A percentile compares a stretch with the other conserved stretches of the same genome.
phyloP scores from a whole-genome alignment of 2,888 invertebrate genomes.

The Trissonchulus sp. region DNA sequence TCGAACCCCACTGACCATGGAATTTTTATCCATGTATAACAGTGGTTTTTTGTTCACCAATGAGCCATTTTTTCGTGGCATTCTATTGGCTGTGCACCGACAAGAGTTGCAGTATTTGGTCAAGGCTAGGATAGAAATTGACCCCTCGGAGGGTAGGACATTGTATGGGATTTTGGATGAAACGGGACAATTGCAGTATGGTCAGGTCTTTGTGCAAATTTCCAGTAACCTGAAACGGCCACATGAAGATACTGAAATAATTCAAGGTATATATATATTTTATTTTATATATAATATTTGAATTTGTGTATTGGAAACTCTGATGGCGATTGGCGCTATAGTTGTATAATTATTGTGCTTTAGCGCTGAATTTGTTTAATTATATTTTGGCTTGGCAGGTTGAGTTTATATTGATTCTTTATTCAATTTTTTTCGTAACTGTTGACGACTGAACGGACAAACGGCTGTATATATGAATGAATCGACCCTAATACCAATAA shows the following conservation, averaged over 20 bases:
- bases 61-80: slow-evolving; percentile 35
- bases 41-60: slow-evolving; percentile 35
- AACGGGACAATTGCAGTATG: slow-evolving; percentile 40
- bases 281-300: neutral
- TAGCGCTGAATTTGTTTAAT: too few relatives aligned
- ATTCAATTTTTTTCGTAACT: too few relatives aligned
- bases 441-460: too few relatives aligned
- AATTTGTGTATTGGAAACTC: neutral
- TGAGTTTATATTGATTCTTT: too few relatives aligned
- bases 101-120: slow-evolving; percentile 26
- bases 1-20: slow-evolving; percentile 35
- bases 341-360: too few relatives aligned
- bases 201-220: slow-evolving; percentile 42
- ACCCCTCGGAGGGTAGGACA: slow-evolving; percentile 36
- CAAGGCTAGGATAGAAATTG: slow-evolving; percentile 33
- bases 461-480: too few relatives aligned
- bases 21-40: slow-evolving; percentile 26
- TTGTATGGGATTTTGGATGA: slow-evolving; percentile 44
- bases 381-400: too few relatives aligned
- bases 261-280: slow-evolving; percentile 11
- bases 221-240: slow-evolving; percentile 35
- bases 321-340: too few relatives aligned
- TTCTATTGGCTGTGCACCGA: slow-evolving; percentile 29
- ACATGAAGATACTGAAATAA: neutral
- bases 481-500: too few relatives aligned